A percentile compares a stretch with the other conserved stretches of the same genome.
Evolutionary conservation across 2,113 vertebrate species (phyloP).

Genomic region (Cephalopterus ornatus): DNA sequence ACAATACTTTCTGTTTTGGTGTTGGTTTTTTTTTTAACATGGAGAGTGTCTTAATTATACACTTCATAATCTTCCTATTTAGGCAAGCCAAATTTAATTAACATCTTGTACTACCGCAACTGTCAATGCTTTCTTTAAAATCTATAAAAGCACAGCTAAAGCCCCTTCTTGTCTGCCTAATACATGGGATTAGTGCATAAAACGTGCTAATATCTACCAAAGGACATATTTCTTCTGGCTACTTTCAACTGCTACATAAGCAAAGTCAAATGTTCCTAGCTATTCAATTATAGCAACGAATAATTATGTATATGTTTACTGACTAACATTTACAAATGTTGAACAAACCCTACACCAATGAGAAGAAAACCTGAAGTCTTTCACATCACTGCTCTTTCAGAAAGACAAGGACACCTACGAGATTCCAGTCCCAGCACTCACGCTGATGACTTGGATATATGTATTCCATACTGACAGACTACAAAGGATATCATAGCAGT

Average conservation of each 20-base stretch:
- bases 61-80: neutral
- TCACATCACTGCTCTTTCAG: neutral
- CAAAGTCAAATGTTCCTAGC: neutral
- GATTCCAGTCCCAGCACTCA: neutral
- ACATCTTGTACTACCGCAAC: neutral
- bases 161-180: neutral
- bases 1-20: neutral
- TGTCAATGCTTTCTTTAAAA: neutral
- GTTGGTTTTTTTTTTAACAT: neutral
- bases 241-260: neutral
- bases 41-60: neutral
- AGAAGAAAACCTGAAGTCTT: neutral
- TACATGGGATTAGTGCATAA: neutral
- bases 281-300: neutral
- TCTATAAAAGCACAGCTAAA: neutral
- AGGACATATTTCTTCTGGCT: neutral
- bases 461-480: neutral
- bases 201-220: neutral
- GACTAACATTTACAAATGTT: neutral
- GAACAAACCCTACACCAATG: neutral
- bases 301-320: neutral
- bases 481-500: neutral
- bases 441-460: neutral
- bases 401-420: neutral
- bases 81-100: slow-evolving; percentile 20